Evolutionary conservation across 2,113 vertebrate species (phyloP), one percentile per base, ranked within the genome.

Genomic region (Chaetodon trifascialis): DNA sequence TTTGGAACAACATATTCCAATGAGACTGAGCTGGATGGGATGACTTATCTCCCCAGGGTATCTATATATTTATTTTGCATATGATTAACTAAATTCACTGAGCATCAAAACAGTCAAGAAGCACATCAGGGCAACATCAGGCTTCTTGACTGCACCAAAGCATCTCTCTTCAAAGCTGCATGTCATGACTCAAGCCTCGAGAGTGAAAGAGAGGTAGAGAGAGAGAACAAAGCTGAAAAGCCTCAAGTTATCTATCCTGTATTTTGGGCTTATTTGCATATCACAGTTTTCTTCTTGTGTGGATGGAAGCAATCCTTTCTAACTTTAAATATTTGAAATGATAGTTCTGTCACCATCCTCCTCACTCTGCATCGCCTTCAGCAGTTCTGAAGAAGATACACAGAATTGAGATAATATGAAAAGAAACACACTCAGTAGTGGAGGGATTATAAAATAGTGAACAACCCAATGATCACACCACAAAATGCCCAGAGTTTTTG

Each of bases 31-130:
- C 25, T 12, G 16, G 30, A 75, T 76, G 23, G 60, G 15, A 58
- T 66, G 47, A 54, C 7, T 62, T 21, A 12, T 46, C 46, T 85
- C 73, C 70, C 38, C 21, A 2, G 63, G 51, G 56, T 59, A n/a
- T 73, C 17, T 65, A 49, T 74, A 72, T 66, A 67, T 85, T 76
- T 63, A 75, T 75, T 72, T 76, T 75, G 55, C 40, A 40, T 17
- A 76, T 16, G 38, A 82, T 68, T 60, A 70, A 63, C 60, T 81
- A 15, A 75, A 89, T 81, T 67, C 51, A 88, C 14, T 63, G 55
- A 69, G 60, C 60, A 76, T 82, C 38, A 78, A 72, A 63, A 60
- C 54, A 79, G 76, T 65, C 76, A 80, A 80, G 62, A 65, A 80
- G 59, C 62, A 47, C 54, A 73, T 88, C 65, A 68, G 46, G 47